These are phyloP conservation scores for Drosophila aldrichi DNA, from an alignment of 2,888 invertebrate species.

Conservation along the genomic window DNA sequence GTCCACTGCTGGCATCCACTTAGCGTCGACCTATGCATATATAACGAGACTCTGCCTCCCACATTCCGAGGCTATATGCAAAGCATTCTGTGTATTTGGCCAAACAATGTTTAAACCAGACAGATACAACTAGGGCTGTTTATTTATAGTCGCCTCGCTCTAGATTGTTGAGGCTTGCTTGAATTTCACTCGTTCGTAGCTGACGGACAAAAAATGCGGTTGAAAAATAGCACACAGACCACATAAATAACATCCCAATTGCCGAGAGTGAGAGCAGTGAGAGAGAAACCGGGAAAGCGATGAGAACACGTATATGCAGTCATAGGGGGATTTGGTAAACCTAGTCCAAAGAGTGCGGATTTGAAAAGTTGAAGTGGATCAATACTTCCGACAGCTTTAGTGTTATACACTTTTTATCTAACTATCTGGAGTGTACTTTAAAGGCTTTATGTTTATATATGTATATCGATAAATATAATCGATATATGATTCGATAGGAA, in stretches of 20 bases:
- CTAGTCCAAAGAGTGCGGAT: no score
- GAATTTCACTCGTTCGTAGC: conserved; percentile 32
- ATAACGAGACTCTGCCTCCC: conserved; percentile 5
- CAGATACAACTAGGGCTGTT: conserved; percentile 26
- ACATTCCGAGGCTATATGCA: conserved; percentile 13
- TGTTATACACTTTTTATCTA: no score
- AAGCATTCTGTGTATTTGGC: conserved; percentile 11
- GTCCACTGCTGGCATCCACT: conserved; percentile 34
- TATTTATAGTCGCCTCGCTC: conserved; percentile 44
- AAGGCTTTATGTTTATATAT: no score
- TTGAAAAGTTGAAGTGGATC: no score
- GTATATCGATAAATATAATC: no score
- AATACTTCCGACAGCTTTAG: no score
- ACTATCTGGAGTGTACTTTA: no score
- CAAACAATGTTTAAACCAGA: not conserved
- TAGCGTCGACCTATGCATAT: conserved; percentile 13
- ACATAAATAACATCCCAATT: conserved; percentile 45
- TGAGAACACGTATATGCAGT: not conserved
- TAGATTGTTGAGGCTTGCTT: conserved; percentile 36
- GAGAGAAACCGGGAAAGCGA: conserved; percentile 5
- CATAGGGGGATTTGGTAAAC: no score
- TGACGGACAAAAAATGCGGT: conserved; percentile 15
- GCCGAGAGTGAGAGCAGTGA: conserved; percentile 5
- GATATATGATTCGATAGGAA: no score
- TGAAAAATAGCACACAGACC: conserved; percentile 37